Percentiles rank a stretch among this genome's conserved stretches.
Evolutionary conservation across 2,113 vertebrate genomes (phyloP).

Genomic region (Phylloscopus whistleri): DNA sequence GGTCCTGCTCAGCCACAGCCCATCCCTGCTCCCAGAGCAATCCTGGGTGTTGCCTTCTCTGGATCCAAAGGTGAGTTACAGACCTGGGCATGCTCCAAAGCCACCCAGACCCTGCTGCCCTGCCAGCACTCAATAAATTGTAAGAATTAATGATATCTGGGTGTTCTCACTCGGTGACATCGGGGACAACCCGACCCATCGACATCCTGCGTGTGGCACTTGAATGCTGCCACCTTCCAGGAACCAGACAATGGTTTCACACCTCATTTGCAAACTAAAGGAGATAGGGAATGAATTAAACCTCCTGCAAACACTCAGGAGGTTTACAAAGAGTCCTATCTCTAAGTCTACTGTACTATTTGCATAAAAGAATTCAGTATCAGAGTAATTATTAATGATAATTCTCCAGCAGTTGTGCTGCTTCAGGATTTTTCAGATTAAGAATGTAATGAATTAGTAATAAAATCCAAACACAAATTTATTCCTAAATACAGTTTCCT

Average conservation of each 20-base stretch:
- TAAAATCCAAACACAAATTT: slow-evolving; percentile 61
- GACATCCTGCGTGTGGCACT: neutral
- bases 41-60: rapidly evolving
- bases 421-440: slow-evolving; percentile 70
- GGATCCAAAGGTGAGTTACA: neutral
- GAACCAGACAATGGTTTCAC: slow-evolving; percentile 52
- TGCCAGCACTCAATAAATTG: neutral
- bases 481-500: slow-evolving; percentile 60
- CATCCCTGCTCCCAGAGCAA: neutral
- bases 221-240: slow-evolving; percentile 44
- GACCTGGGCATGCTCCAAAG: neutral
- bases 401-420: slow-evolving; percentile 64
- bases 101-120: neutral
- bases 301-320: slow-evolving; percentile 64
- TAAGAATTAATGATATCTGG: slow-evolving; percentile 7
- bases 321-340: slow-evolving; percentile 64
- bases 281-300: slow-evolving; percentile 71
- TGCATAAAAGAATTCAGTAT: slow-evolving; percentile 65
- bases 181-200: neutral
- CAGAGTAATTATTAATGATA: slow-evolving; percentile 71
- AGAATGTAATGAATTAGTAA: slow-evolving; percentile 70
- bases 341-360: slow-evolving; percentile 59
- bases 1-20: neutral
- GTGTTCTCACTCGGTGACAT: neutral
- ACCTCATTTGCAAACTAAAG: slow-evolving; percentile 68